Evolutionary conservation across 2,113 vertebrate genomes (phyloP).

Genomic region (Petroica traversi): DNA sequence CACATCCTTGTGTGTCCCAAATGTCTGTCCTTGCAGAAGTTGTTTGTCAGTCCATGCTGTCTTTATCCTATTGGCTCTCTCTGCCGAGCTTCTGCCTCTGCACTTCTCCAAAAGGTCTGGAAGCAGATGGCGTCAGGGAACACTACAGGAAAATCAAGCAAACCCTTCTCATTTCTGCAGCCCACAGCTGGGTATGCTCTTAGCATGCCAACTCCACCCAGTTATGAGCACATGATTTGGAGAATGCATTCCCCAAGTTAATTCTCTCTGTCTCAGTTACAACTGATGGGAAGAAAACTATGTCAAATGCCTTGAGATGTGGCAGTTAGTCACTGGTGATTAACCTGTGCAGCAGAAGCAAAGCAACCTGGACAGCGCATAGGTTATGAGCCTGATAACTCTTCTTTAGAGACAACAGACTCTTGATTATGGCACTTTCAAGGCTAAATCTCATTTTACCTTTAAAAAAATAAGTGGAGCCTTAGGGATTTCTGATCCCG

Average conservation of each 20-base stretch:
- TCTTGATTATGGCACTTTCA: neutral
- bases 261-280: neutral
- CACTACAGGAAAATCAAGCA: neutral
- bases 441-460: neutral
- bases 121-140: neutral
- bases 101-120: neutral
- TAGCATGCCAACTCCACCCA: neutral
- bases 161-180: neutral
- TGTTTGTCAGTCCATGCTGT: neutral
- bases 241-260: neutral
- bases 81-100: neutral
- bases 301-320: neutral
- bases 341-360: neutral
- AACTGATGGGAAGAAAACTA: neutral
- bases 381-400: neutral
- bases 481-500: neutral
- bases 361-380: neutral
- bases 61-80: neutral
- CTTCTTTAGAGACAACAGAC: neutral
- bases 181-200: neutral
- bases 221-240: neutral
- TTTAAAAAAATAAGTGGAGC: neutral
- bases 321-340: neutral
- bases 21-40: neutral
- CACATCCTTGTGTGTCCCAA: neutral